Base-by-base conservation (phyloP, 2,888 invertebrate species). In the Incurvaria masculella region DNA sequence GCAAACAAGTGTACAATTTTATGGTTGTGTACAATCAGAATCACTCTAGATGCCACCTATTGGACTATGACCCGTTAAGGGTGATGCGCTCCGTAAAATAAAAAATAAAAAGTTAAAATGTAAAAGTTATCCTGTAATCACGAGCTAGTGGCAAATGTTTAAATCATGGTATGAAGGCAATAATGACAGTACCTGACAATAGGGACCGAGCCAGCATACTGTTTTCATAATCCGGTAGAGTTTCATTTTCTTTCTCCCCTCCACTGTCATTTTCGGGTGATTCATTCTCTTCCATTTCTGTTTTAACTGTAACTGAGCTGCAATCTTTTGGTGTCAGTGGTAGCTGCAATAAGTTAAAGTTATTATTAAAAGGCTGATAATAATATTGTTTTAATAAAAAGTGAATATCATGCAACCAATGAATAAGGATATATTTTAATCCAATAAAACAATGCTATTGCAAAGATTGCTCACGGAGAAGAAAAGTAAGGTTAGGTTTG, bases 151-250 rank as follows among this genome's bases (percentile, higher is more conserved):
- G n/a, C n/a, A n/a, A n/a, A n/a, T n/a, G n/a, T n/a, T n/a, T n/a
- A n/a, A n/a, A n/a, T n/a, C n/a, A n/a, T n/a, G n/a, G n/a, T n/a
- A n/a, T n/a, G n/a, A n/a, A n/a, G n/a, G n/a, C n/a, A n/a, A n/a
- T n/a, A n/a, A n/a, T n/a, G n/a, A n/a, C n/a, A n/a, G n/a, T 45
- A 55, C 55, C 55, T 38, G 55, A 55, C 18, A 55, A 33, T 16
- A 55, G 50, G 5, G 55, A 55, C 38, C 55, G 38, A 16, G 55
- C 55, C 8, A 55, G 46, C 79, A 79, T 79, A 51, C 79, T 79
- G 57, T 79, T 79, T 59, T 79, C 79, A 55, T 79, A 79, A 64
- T 74, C 75, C 33, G 79, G 75, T 58, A 72, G 69, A 61, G 71
- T 72, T 44, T 78, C 74, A 27, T 21, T 49, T 51, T 76, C 73